Base-by-base conservation (phyloP, 2,888 invertebrate genomes). In the Anaspis maculata region DNA sequence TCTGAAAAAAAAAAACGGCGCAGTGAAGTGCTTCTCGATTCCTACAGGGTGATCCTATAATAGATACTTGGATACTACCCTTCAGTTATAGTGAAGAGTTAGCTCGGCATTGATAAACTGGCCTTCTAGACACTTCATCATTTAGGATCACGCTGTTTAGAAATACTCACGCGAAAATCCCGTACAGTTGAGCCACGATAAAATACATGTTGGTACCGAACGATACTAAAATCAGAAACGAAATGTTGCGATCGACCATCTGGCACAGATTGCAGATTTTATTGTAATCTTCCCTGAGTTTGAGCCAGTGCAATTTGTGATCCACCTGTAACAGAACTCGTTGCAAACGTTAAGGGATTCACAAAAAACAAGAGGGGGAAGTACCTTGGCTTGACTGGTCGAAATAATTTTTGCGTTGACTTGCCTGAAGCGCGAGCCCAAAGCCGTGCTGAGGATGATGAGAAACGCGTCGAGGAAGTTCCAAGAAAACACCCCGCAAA, bases 151-250 rank as follows among this genome's bases (percentile, higher is more conserved):
- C 5, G 9, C 6, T 19, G 9, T 4, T 23, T 2, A 27, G 27
- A 11, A 9, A 27, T 14, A 54, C 70, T 68, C 59, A 79, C 78
- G 72, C 72, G 36, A 79, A 68, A 10, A 75, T 77, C 47, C 76
- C 67, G 47, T 77, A 79, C 9, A 82, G 64, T 49, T 81, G 79
- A 27, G 79, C 66, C 38, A 80, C 79, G 42, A 81, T 77, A 52
- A 80, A 82, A 57, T 77, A 83, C 33, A 82, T 67, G 56, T 82
- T 80, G 44, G 74, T 79, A 11, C 72, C 62, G 44, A 78, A 80
- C 1, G 80, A 78, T 1, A 82, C 54, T 0, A 81, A 56, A 1
- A 81, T 68, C 30, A 82, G 59, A 6, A 69, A 67, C 1, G 81
- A 77, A 13, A 84, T 67, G 15, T 73, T 64, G 0, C 64, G 59